Percentiles rank a stretch among this genome's conserved stretches.
Evolutionary conservation across 2,888 invertebrate species (phyloP).

Genomic region (Epistrophe grossulariae): DNA sequence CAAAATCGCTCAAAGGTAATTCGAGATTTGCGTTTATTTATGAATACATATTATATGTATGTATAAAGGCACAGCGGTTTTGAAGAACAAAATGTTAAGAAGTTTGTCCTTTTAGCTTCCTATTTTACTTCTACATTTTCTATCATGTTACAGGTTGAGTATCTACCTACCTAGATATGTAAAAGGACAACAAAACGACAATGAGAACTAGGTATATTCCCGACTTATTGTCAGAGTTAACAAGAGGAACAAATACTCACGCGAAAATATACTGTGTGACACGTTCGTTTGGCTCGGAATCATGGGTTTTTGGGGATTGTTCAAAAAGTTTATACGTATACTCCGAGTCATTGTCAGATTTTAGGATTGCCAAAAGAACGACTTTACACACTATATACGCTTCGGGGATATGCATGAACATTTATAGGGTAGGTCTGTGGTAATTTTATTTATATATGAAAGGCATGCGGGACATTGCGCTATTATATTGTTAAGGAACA

Average conservation of each 20-base stretch:
- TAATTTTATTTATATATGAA: conserved; percentile 50
- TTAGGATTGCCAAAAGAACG: conserved; percentile 36
- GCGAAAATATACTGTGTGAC: conserved; percentile 51
- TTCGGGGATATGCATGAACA: neutral
- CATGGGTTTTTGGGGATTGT: conserved; percentile 24
- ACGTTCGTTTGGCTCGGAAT: conserved; percentile 32
- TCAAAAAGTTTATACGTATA: conserved; percentile 56
- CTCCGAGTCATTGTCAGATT: conserved; percentile 62
- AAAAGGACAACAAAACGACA: conserved; percentile 46
- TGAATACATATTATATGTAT: neutral
- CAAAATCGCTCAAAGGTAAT: conserved; percentile 58
- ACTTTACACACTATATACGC: conserved; percentile 1
- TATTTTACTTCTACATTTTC: neutral
- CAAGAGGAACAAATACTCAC: conserved; percentile 39
- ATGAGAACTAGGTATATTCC: neutral
- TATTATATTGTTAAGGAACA: conserved; percentile 23
- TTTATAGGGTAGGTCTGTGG: conserved; percentile 1
- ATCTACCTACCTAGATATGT: neutral
- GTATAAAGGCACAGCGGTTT: neutral
- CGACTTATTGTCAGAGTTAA: conserved; percentile 30
- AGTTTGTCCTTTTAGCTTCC: conserved; percentile 65
- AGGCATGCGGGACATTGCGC: conserved; percentile 39
- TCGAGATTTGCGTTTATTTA: conserved; percentile 14
- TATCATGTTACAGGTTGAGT: conserved; percentile 16
- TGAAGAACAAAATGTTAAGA: conserved; percentile 52